Conservation (phyloP, 1,140 invertebrate genomes). For the Galleria mellonella region DNA sequence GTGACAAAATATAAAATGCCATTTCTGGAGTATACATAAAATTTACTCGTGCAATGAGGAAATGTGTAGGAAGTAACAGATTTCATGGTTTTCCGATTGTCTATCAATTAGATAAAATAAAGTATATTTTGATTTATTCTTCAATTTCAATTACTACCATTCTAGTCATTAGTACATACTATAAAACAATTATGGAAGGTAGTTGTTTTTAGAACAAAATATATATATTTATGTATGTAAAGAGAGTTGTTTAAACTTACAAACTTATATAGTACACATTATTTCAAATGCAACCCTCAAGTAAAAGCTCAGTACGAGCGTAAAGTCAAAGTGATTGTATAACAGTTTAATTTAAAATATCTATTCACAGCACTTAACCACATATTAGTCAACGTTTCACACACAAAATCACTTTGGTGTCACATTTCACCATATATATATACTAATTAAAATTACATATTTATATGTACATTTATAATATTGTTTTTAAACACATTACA, state of each 20-base stretch:
- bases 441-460: conserved; percentile 51
- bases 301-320: conserved; percentile 45
- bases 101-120: conserved; percentile 61
- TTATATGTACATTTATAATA: conserved; percentile 58
- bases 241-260: conserved; percentile 64
- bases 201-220: conserved; percentile 60
- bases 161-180: conserved; percentile 62
- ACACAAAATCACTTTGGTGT: conserved; percentile 61
- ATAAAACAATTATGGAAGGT: conserved; percentile 68
- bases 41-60: conserved; percentile 36
- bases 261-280: conserved; percentile 66
- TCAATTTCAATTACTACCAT: conserved; percentile 53
- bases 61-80: conserved; percentile 45
- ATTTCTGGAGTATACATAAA: not conserved
- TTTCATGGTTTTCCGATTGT: conserved; percentile 63
- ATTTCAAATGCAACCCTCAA: conserved; percentile 65
- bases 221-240: conserved; percentile 71
- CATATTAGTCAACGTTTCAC: conserved; percentile 66
- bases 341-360: conserved; percentile 67
- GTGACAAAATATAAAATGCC: not conserved
- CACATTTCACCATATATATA: conserved; percentile 52
- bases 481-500: conserved; percentile 76
- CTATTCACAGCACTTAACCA: conserved; percentile 74
- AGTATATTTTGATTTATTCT: conserved; percentile 48
- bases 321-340: conserved; percentile 59